phyloP scores from a whole-genome alignment of 2,888 invertebrate species.

The Caenorhabditis zanzibari region DNA sequence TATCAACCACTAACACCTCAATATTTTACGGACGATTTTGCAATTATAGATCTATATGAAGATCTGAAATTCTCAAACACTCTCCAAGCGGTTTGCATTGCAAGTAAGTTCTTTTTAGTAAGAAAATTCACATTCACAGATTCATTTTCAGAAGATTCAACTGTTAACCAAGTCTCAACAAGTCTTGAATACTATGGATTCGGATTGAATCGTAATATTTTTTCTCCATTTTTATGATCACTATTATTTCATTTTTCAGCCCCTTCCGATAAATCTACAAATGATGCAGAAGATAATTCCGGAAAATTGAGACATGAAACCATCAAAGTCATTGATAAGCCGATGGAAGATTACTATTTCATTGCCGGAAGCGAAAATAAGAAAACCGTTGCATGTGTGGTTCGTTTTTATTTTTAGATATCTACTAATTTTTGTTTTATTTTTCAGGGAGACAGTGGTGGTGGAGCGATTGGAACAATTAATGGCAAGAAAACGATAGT shows the following conservation, averaged over 20 bases:
- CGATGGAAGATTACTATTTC: constrained; percentile 11
- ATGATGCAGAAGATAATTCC: neutral
- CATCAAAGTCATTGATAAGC: neutral
- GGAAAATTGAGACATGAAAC: constrained; percentile 18
- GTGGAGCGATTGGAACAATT: constrained; percentile 15
- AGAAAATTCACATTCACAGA: neutral
- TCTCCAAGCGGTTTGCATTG: constrained; percentile 8
- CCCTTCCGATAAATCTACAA: neutral
- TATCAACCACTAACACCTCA: neutral
- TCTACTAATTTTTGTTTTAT: neutral
- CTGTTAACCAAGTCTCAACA: neutral
- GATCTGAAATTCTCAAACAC: constrained; percentile 11
- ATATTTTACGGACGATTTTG: constrained; percentile 26
- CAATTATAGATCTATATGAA: constrained; percentile 41
- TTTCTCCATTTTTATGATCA: neutral
- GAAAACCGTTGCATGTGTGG: constrained; percentile 13
- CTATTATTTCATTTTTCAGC: constrained; percentile 8
- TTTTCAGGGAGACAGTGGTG: constrained; percentile 35
- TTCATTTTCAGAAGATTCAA: neutral
- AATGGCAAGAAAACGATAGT: constrained; percentile 12
- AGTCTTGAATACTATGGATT: constrained; percentile 23
- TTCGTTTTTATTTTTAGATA: neutral
- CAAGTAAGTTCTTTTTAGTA: neutral
- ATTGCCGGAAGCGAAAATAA: neutral
- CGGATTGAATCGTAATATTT: constrained; percentile 26